Percentiles rank a stretch among this genome's conserved stretches.
These are phyloP conservation scores for Mylabris phalerata DNA, from an alignment of 1,140 invertebrate species.

Conservation along the genomic window DNA sequence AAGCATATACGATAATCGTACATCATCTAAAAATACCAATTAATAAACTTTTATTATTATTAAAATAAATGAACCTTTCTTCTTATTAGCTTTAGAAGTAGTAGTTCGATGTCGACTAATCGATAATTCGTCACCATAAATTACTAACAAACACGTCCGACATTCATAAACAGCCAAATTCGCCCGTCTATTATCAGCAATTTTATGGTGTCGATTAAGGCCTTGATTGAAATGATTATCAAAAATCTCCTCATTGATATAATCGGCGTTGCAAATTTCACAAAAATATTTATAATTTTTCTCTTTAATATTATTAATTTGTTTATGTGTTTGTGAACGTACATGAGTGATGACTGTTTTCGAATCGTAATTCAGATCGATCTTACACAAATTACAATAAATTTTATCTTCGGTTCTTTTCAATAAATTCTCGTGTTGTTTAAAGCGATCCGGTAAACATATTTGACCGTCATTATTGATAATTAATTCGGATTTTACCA, in stretches of 20 bases:
- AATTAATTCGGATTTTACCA: slow-evolving; percentile 1
- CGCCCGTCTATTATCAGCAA: slow-evolving; percentile 17
- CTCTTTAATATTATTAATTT: slow-evolving; percentile 1
- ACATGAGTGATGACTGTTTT: slow-evolving; percentile 20
- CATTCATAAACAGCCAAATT: slow-evolving; percentile 31
- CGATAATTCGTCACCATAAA: slow-evolving; percentile 31
- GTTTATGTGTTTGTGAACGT: not conserved
- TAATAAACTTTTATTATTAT: not conserved
- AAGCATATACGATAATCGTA: slow-evolving; percentile 20
- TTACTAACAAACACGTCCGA: slow-evolving; percentile 25
- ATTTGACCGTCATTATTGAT: slow-evolving; percentile 17
- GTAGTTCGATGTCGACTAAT: slow-evolving; percentile 17
- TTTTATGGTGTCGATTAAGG: slow-evolving; percentile 18
- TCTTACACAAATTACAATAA: slow-evolving; percentile 19
- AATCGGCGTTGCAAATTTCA: slow-evolving; percentile 25
- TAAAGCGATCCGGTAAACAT: slow-evolving; percentile 25
- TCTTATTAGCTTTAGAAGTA: slow-evolving; percentile 6
- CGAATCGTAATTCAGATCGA: not conserved
- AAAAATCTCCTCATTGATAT: slow-evolving; percentile 21
- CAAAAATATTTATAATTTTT: slow-evolving; percentile 27
- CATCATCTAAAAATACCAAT: slow-evolving; percentile 5
- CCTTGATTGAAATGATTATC: slow-evolving; percentile 20
- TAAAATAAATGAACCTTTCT: not conserved
- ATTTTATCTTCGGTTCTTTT: slow-evolving; percentile 4
- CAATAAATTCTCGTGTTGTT: slow-evolving; percentile 16